These are phyloP conservation scores for Thunnus albacares DNA, from an alignment of 2,797 vertebrate species.

Conservation along the genomic window DNA sequence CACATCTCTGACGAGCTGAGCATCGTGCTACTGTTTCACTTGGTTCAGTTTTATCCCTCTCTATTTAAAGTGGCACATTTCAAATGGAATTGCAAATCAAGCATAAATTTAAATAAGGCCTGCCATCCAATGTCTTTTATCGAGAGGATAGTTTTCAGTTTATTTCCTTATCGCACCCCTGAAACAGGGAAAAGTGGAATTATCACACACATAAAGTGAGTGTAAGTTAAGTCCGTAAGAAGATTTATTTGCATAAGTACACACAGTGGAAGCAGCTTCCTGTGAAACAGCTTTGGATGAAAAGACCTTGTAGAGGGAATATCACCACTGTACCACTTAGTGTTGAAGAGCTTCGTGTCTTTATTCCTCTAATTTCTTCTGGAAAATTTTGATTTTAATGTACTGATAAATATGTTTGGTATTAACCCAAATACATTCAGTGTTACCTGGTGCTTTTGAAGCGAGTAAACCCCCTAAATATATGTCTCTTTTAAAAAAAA, in stretches of 20 bases:
- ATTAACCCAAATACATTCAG: constrained; percentile 22
- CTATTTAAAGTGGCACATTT: constrained; percentile 43
- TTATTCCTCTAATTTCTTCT: constrained; percentile 3
- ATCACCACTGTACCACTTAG: constrained; percentile 13
- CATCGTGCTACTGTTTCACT: background rate
- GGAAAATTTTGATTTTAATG: constrained; percentile 24
- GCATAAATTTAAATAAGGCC: constrained; percentile 62
- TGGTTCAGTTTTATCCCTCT: constrained; percentile 22
- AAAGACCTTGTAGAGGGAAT: constrained; percentile 40
- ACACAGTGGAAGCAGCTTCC: constrained; percentile 52
- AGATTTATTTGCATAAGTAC: constrained; percentile 79
- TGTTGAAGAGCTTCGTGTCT: constrained; percentile 27
- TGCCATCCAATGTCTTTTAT: constrained; percentile 45
- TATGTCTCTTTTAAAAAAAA: constrained; percentile 19
- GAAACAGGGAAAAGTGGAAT: constrained; percentile 67
- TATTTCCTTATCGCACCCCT: constrained; percentile 55
- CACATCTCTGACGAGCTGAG: constrained; percentile 3
- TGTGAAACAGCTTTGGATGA: constrained; percentile 57
- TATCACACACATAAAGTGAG: constrained; percentile 65
- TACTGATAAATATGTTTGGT: constrained; percentile 25
- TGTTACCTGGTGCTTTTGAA: constrained; percentile 14
- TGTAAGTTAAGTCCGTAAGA: constrained; percentile 77
- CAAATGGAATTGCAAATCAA: constrained; percentile 59
- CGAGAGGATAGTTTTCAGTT: constrained; percentile 43
- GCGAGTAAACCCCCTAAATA: background rate